A percentile compares a stretch with the other conserved stretches of the same genome.
phyloP scores from a whole-genome alignment of 2,113 vertebrate species.

The western clawed frog (Xenopus tropicalis) region DNA sequence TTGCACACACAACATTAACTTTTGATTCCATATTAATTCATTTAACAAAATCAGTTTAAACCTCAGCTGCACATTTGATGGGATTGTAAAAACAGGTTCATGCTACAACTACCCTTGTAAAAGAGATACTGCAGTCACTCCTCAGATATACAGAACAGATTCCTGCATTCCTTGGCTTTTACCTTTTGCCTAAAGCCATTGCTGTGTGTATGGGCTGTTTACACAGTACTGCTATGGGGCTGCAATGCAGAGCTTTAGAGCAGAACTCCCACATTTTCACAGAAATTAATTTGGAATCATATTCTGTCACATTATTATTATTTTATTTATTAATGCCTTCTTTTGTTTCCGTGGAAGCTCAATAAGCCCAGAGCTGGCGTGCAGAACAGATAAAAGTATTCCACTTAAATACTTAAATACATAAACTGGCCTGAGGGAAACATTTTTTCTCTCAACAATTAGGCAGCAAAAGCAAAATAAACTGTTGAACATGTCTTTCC shows the following conservation, averaged over 20 bases:
- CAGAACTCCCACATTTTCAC: background rate
- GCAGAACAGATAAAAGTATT: background rate
- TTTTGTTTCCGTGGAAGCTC: background rate
- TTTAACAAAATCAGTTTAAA: background rate
- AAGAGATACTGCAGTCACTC: background rate
- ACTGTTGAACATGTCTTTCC: slow-evolving; percentile 21
- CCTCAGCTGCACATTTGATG: too few species aligned
- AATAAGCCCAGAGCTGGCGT: background rate
- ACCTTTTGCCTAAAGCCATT: background rate
- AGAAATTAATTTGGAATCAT: background rate
- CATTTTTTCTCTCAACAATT: slow-evolving; percentile 11
- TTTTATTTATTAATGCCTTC: background rate
- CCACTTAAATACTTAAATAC: slow-evolving; percentile 1
- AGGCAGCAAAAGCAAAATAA: slow-evolving; percentile 20
- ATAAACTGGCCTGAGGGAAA: slow-evolving; percentile 26
- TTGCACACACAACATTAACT: background rate
- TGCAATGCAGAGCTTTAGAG: background rate
- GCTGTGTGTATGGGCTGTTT: background rate
- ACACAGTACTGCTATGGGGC: background rate
- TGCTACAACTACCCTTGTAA: background rate
- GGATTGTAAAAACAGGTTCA: background rate
- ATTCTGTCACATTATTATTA: background rate
- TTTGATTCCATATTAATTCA: background rate
- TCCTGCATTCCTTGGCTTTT: background rate
- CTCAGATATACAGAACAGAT: background rate